Evolutionary conservation across 2,797 vertebrate species (phyloP).

Genomic region (Gallinago solitaria): DNA sequence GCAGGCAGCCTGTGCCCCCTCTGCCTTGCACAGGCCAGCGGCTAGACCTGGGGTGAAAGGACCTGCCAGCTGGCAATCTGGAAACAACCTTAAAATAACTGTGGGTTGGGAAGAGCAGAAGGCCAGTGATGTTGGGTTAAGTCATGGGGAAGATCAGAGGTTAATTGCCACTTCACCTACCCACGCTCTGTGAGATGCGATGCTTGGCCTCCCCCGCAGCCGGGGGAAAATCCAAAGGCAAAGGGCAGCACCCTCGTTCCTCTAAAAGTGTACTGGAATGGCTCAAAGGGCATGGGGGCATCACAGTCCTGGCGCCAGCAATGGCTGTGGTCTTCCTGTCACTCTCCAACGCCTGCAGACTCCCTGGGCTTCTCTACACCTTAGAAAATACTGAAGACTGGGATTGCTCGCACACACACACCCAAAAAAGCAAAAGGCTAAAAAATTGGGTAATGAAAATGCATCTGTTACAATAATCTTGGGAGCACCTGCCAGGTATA

Average conservation of each 20-base stretch:
- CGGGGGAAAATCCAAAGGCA: not conserved
- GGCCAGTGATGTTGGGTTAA: not conserved
- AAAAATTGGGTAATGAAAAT: not conserved
- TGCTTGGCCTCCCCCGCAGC: not conserved
- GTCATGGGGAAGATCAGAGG: not conserved
- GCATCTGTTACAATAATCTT: not conserved
- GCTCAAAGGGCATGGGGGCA: not conserved
- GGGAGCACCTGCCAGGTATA: not conserved
- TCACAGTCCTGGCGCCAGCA: not conserved
- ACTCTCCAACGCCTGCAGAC: not conserved
- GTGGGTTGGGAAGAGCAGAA: not conserved
- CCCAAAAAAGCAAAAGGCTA: not conserved
- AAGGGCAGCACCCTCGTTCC: not conserved
- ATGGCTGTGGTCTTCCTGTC: not conserved
- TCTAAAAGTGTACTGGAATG: not conserved
- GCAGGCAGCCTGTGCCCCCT: not conserved
- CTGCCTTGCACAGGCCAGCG: not conserved
- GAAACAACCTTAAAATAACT: not conserved
- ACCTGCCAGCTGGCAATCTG: not conserved
- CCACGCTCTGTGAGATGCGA: not conserved
- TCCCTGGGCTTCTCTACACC: not conserved
- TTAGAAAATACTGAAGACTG: not conserved
- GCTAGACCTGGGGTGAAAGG: not conserved
- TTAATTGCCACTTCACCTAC: not conserved
- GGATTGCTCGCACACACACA: not conserved